These are phyloP conservation scores for Lycodopsis pacificus DNA, from an alignment of 2,797 vertebrate genomes.

Conservation along the genomic window DNA sequence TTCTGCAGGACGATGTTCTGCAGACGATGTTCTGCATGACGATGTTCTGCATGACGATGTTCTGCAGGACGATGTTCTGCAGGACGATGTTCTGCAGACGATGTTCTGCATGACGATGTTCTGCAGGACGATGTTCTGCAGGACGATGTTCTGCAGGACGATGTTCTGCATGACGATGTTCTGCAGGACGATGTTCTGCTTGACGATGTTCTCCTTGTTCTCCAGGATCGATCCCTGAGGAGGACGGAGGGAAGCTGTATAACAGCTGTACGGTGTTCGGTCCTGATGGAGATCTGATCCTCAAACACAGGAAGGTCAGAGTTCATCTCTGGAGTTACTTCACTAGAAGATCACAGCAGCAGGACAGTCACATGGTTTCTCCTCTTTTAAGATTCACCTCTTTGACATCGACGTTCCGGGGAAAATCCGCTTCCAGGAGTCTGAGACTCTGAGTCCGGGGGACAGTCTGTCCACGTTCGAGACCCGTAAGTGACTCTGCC, in stretches of 20 bases:
- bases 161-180: too few species aligned
- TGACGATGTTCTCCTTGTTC: not conserved
- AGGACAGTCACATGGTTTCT: not conserved
- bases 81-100: too few species aligned
- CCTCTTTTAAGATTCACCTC: conserved; percentile 90
- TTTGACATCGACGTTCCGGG: conserved; percentile 97
- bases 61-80: too few species aligned
- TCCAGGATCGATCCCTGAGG: conserved; percentile 95
- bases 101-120: too few species aligned
- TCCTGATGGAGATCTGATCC: conserved; percentile 90
- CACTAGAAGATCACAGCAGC: not conserved
- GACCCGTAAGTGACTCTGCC: conserved; percentile 86
- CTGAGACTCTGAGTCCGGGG: conserved; percentile 92
- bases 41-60: too few species aligned
- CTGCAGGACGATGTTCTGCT: too few species aligned
- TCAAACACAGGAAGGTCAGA: conserved; percentile 94
- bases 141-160: too few species aligned
- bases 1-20: too few species aligned
- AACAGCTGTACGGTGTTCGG: conserved; percentile 94
- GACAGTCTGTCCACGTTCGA: conserved; percentile 91
- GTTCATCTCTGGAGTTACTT: too few species aligned
- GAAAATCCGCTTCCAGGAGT: conserved; percentile 97
- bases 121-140: too few species aligned
- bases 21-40: too few species aligned
- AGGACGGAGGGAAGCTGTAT: conserved; percentile 92